A percentile compares a stretch with the other conserved stretches of the same genome.
phyloP scores from a whole-genome alignment of 2,888 invertebrate genomes.

The Zelleria hepariella region DNA sequence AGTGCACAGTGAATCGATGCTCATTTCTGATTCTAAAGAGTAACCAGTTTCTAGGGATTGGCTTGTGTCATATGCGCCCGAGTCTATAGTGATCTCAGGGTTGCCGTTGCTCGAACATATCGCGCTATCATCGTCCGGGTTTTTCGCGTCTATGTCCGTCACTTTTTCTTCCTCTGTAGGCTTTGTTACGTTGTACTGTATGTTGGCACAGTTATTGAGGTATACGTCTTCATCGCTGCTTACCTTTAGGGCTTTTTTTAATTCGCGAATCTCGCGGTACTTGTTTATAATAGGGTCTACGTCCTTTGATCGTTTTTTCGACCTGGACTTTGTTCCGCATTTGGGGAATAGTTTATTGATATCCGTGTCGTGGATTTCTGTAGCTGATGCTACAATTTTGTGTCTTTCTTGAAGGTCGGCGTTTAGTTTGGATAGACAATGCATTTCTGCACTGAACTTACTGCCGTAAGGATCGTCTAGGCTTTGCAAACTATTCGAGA shows the following conservation, averaged over 20 bases:
- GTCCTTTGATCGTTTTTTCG: conserved; percentile 62
- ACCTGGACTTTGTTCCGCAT: conserved; percentile 64
- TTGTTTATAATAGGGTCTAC: conserved; percentile 65
- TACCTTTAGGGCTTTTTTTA: conserved; percentile 60
- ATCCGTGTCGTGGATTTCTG: conserved; percentile 62
- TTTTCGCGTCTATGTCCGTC: conserved; percentile 51
- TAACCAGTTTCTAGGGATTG: conserved; percentile 67
- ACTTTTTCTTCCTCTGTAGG: conserved; percentile 44
- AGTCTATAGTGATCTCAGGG: conserved; percentile 65
- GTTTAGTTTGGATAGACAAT: conserved; percentile 70
- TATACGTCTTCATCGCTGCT: conserved; percentile 58
- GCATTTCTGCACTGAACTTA: conserved; percentile 72
- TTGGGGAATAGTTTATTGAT: conserved; percentile 61
- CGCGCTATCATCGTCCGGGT: conserved; percentile 64
- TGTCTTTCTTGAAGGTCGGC: conserved; percentile 72
- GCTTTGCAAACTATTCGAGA: conserved; percentile 66
- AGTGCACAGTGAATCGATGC: conserved; percentile 70
- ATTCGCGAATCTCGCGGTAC: conserved; percentile 59
- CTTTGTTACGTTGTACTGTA: conserved; percentile 46
- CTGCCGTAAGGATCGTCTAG: conserved; percentile 74
- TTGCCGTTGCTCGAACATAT: conserved; percentile 64
- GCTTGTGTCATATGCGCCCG: conserved; percentile 60
- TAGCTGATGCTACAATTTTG: conserved; percentile 70
- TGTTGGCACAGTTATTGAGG: conserved; percentile 62
- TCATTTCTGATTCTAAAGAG: conserved; percentile 70